These are phyloP conservation scores for Drosophila meridionalis DNA, from an alignment of 2,888 invertebrate genomes.

Conservation along the genomic window DNA sequence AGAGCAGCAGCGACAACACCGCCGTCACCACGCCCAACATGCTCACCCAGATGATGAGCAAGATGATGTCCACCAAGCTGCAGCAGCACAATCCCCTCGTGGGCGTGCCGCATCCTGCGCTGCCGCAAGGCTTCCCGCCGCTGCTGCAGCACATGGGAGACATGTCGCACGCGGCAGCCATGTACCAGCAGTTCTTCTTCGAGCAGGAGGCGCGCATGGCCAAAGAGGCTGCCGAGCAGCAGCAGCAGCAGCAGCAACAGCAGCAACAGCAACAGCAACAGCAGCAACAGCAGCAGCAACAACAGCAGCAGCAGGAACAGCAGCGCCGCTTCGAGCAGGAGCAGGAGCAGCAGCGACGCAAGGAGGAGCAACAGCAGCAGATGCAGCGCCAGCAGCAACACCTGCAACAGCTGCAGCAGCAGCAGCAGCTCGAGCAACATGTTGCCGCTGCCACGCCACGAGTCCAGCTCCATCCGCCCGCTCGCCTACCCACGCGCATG, in stretches of 20 bases:
- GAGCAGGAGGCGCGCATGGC: constrained; percentile 92
- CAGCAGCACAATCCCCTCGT: constrained; percentile 85
- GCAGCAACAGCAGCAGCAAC: constrained; percentile 86
- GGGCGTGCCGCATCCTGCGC: constrained; percentile 85
- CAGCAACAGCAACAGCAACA: constrained; percentile 87
- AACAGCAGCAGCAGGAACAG: constrained; percentile 86
- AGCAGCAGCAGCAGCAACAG: constrained; percentile 86
- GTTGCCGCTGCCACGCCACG: constrained; percentile 72
- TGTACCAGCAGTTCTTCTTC: constrained; percentile 92
- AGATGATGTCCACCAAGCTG: constrained; percentile 88
- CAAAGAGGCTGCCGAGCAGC: constrained; percentile 88
- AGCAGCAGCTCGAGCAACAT: constrained; percentile 84
- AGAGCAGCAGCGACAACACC: constrained; percentile 50
- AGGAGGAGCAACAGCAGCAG: constrained; percentile 84
- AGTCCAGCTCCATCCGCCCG: constrained; percentile 82
- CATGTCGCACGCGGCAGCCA: constrained; percentile 88
- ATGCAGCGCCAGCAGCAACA: constrained; percentile 85
- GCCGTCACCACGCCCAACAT: constrained; percentile 85
- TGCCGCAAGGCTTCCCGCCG: constrained; percentile 87
- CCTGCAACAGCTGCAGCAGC: constrained; percentile 85
- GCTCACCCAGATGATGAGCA: constrained; percentile 88
- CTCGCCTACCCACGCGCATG: constrained; percentile 79
- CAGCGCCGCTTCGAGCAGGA: constrained; percentile 87
- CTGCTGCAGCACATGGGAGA: constrained; percentile 87
- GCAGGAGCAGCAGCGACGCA: constrained; percentile 86